Evolutionary conservation across 2,113 vertebrate species (phyloP).

Genomic region (Henicopernis longicauda): DNA sequence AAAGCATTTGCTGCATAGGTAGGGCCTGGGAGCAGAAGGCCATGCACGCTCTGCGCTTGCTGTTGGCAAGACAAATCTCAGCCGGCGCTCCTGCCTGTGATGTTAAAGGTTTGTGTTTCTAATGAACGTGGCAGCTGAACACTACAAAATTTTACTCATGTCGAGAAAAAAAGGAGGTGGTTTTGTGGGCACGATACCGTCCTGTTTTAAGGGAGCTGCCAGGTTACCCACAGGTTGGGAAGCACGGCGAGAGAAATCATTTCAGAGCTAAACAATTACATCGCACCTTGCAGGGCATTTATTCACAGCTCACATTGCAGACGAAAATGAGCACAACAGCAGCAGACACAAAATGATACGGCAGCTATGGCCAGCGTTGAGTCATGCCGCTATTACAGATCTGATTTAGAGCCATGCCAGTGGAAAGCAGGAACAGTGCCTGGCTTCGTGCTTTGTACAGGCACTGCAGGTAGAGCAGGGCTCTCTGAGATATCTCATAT

Average conservation of each 20-base stretch:
- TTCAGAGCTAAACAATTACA: not conserved
- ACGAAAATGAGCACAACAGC: not conserved
- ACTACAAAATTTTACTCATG: too few species aligned
- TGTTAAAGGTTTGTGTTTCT: not conserved
- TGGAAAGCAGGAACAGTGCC: not conserved
- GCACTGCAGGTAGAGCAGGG: not conserved
- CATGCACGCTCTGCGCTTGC: fast-evolving
- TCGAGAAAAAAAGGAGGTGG: not conserved
- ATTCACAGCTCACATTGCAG: not conserved
- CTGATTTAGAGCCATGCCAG: not conserved
- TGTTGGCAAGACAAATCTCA: not conserved
- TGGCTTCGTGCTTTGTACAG: not conserved
- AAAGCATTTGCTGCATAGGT: fast-evolving
- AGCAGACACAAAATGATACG: not conserved
- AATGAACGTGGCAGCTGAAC: not conserved
- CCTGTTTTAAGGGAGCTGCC: not conserved
- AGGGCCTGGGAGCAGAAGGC: not conserved
- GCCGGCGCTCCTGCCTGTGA: fast-evolving
- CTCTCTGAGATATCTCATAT: not conserved
- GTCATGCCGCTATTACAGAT: not conserved
- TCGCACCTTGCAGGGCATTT: fast-evolving
- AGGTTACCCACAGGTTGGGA: not conserved
- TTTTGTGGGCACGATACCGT: not conserved
- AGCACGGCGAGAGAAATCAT: not conserved
- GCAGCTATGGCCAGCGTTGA: not conserved